Conservation (phyloP, 1,140 invertebrate genomes). For the Cylas formicarius region DNA sequence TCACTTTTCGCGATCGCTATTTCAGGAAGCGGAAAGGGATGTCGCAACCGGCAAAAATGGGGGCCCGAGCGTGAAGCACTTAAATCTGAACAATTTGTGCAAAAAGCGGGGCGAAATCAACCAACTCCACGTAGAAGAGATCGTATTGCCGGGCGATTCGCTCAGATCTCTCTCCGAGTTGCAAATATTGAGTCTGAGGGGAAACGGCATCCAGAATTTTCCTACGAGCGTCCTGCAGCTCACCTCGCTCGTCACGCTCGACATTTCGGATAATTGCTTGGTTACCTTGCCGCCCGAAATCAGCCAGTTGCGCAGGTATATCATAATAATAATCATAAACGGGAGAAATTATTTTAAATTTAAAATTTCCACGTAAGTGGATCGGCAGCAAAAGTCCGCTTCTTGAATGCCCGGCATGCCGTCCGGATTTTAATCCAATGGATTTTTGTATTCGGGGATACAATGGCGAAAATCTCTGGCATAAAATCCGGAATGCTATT, state of each 20-base stretch:
- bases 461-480: too few species aligned
- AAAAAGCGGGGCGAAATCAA: conserved; percentile 21
- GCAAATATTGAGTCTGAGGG: conserved; percentile 50
- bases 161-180: conserved; percentile 40
- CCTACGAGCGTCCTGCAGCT: conserved; percentile 54
- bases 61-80: too few species aligned
- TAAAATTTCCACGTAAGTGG: too few species aligned
- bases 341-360: conserved; percentile 30
- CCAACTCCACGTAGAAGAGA: conserved; percentile 32
- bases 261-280: conserved; percentile 64
- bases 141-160: conserved; percentile 35
- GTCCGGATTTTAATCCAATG: too few species aligned
- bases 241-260: conserved; percentile 51
- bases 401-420: too few species aligned
- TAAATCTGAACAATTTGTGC: conserved; percentile 38
- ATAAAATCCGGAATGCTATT: too few species aligned
- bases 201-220: conserved; percentile 51
- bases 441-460: too few species aligned
- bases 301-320: conserved; percentile 56
- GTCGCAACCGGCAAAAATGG: too few species aligned
- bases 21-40: too few species aligned
- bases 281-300: conserved; percentile 55
- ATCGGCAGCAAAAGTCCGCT: too few species aligned
- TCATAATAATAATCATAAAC: conserved; percentile 32
- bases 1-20: too few species aligned